These are phyloP conservation scores for Scomber colias DNA, from an alignment of 2,113 vertebrate species.

Conservation along the genomic window DNA sequence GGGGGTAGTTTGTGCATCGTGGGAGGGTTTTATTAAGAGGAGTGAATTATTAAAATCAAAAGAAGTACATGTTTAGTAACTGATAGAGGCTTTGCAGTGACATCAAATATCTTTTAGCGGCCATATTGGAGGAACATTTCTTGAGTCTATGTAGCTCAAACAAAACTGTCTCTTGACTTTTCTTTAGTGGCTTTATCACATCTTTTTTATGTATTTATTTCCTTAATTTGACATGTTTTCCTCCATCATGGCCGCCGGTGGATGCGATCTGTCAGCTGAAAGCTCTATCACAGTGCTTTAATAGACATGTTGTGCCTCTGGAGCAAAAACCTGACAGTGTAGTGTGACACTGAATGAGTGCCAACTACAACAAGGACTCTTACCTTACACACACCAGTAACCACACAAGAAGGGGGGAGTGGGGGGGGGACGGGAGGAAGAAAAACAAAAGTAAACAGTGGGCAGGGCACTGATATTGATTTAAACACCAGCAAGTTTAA, in stretches of 20 bases:
- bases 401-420: conserved; percentile 36
- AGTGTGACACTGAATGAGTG: neutral
- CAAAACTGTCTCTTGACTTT: neutral
- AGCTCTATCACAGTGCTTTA: neutral
- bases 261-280: neutral
- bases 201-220: neutral
- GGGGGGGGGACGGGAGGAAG: conserved; percentile 16
- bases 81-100: conserved; percentile 26
- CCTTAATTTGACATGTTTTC: neutral
- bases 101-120: neutral
- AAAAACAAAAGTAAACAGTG: conserved; percentile 47
- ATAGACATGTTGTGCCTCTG: conserved; percentile 14
- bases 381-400: conserved; percentile 62
- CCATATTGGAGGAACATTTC: conserved; percentile 29
- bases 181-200: neutral
- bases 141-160: neutral
- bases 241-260: conserved; percentile 18
- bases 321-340: neutral
- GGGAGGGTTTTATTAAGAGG: neutral
- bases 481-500: neutral
- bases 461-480: neutral
- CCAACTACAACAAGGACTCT: conserved; percentile 32
- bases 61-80: conserved; percentile 19
- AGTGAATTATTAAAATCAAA: neutral
- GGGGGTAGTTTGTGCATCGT: neutral